Base-by-base conservation (phyloP, 1,140 invertebrate genomes). In the Euura saliciscinereae region DNA sequence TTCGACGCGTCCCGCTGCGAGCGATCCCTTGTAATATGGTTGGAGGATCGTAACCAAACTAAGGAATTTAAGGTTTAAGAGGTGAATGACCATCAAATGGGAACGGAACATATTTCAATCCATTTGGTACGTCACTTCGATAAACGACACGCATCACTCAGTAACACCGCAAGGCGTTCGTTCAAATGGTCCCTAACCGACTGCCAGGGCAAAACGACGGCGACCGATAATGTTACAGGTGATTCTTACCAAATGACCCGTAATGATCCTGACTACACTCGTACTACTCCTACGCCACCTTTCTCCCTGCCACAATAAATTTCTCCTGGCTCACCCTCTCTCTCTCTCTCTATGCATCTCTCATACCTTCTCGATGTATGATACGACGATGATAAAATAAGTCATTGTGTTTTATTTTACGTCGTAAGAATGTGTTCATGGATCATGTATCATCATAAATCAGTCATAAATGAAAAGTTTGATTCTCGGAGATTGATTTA, bases 91-190 rank as follows among this genome's bases (percentile, higher is more conserved):
- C 77, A 59, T 64, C 28, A 68, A 74, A 79, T 68, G 75, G 66
- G 72, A 78, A 80, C 69, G 75, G 73, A 73, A 46, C 78, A 79
- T 80, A 79, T 78, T 82, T 81, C 76, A 75, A 79, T 73, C 70
- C 59, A 71, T 77, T 74, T 73, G 59, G 73, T 59, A 77, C 72
- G 74, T 78, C 78, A 66, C 51, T 45, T 73, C 71, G 79, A 82
- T 82, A 81, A 80, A 76, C 74, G 80, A 73, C 66, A 71, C 13
- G 73, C 78, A 82, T 82, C 77, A 74, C 69, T 82, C 78, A 81
- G 77, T 59, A 59, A 8, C 3, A 59, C 8, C 45, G 64, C 69
- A 68, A 79, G 78, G 78, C 79, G 78, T 79, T 69, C 71, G 43
- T 64, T 67, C 28, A 79, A 79, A 79, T 76, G 76, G 77, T 67